Percentiles rank a stretch among this genome's conserved stretches.
Conservation (phyloP, 2,888 invertebrate species). For the Drosophila atripex region DNA sequence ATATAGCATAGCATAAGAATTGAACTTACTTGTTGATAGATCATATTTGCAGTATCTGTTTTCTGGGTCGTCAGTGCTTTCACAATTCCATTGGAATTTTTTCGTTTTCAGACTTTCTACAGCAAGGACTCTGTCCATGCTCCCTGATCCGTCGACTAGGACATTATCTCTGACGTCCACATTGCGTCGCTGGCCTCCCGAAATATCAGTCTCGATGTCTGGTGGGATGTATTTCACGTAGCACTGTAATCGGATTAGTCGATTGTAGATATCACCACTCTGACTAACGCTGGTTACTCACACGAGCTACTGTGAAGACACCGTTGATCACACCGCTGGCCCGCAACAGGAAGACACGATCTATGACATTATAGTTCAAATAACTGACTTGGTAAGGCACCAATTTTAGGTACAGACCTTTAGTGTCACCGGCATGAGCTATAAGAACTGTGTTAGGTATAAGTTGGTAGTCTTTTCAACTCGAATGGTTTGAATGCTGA, state of each 20-base stretch:
- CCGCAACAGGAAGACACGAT: conserved; percentile 1
- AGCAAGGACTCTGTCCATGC: background rate
- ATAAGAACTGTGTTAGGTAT: conserved; percentile 18
- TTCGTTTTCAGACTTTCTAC: background rate
- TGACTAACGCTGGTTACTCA: conserved; percentile 24
- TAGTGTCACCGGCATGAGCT: background rate
- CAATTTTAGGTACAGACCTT: conserved; percentile 11
- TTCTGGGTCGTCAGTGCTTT: conserved; percentile 4
- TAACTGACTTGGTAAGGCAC: background rate
- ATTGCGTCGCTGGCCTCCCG: conserved; percentile 20
- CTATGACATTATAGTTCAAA: background rate
- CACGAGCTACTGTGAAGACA: conserved; percentile 27
- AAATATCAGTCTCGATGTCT: conserved; percentile 11
- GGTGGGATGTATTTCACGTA: conserved; percentile 18
- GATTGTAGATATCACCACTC: conserved; percentile 5
- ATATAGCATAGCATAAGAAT: no score
- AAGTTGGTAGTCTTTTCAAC: background rate
- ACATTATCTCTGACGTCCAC: background rate
- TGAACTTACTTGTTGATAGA: conserved; percentile 30
- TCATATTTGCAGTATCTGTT: conserved; percentile 15
- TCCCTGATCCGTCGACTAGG: conserved; percentile 10
- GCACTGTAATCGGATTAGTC: conserved; percentile 22
- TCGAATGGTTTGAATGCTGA: background rate
- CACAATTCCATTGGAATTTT: conserved; percentile 26
- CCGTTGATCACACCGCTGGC: conserved; percentile 6